Conservation (phyloP, 2,888 invertebrate species). For the Chydorus sphaericus region DNA sequence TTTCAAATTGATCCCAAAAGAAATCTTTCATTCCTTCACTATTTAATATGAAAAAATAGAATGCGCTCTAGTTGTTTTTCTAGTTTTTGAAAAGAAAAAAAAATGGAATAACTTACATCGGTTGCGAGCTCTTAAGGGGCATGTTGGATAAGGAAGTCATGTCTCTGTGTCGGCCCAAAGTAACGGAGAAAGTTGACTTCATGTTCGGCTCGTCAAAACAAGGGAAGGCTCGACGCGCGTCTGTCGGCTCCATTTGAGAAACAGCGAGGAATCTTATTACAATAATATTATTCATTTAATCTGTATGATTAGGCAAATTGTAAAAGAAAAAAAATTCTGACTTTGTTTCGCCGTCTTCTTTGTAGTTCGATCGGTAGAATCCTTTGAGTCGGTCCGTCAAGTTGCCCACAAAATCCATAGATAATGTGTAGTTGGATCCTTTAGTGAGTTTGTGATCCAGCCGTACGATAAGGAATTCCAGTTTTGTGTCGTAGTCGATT, state of each 20-base stretch:
- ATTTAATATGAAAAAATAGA: too few species aligned
- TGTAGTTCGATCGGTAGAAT: slow-evolving; percentile 69
- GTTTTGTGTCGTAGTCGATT: background rate
- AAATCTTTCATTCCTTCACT: slow-evolving; percentile 22
- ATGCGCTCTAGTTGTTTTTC: too few species aligned
- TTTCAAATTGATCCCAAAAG: slow-evolving; percentile 30
- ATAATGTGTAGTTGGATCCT: slow-evolving; percentile 47
- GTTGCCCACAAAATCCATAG: slow-evolving; percentile 52
- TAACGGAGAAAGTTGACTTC: slow-evolving; percentile 27
- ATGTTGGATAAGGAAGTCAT: slow-evolving; percentile 20
- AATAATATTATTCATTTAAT: background rate
- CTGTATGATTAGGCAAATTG: background rate
- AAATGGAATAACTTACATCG: slow-evolving; percentile 1
- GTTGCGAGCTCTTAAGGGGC: background rate
- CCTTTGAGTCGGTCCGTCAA: slow-evolving; percentile 62
- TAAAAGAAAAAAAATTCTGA: slow-evolving; percentile 23
- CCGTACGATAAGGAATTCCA: slow-evolving; percentile 5
- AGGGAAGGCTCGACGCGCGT: slow-evolving; percentile 28
- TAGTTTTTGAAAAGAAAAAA: background rate
- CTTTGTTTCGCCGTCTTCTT: slow-evolving; percentile 47
- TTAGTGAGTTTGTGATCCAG: slow-evolving; percentile 30
- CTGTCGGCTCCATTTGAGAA: slow-evolving; percentile 29
- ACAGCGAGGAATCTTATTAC: slow-evolving; percentile 28
- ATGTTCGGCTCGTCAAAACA: slow-evolving; percentile 31
- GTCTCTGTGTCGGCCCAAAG: slow-evolving; percentile 23